phyloP scores from a whole-genome alignment of 2,888 invertebrate genomes.

The Meiosimyza platycephala region DNA sequence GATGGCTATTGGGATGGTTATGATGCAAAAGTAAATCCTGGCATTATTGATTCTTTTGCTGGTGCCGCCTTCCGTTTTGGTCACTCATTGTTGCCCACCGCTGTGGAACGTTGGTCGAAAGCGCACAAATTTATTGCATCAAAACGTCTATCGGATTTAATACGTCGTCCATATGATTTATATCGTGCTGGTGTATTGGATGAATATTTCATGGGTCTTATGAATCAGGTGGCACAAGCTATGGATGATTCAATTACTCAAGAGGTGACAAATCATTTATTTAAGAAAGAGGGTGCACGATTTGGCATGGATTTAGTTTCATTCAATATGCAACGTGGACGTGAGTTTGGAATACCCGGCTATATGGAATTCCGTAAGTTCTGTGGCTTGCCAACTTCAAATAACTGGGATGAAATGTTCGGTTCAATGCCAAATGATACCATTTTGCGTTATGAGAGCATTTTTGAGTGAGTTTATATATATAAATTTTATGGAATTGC shows the following conservation, averaged over 20 bases:
- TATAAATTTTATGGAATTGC: background rate
- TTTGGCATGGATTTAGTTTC: conserved; percentile 92
- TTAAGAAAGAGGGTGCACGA: conserved; percentile 79
- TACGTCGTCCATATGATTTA: conserved; percentile 88
- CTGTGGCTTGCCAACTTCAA: conserved; percentile 85
- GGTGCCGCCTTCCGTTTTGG: conserved; percentile 93
- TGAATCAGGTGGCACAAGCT: conserved; percentile 94
- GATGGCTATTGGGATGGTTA: conserved; percentile 75
- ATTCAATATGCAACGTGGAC: conserved; percentile 92
- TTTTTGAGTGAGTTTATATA: conserved; percentile 78
- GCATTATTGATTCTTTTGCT: conserved; percentile 90
- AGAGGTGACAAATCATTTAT: conserved; percentile 91
- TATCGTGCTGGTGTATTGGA: conserved; percentile 91
- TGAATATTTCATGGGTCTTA: conserved; percentile 91
- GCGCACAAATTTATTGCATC: conserved; percentile 95
- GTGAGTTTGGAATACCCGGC: conserved; percentile 91
- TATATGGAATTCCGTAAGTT: conserved; percentile 94
- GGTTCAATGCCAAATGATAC: conserved; percentile 92
- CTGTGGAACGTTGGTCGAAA: conserved; percentile 94
- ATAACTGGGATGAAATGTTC: conserved; percentile 81
- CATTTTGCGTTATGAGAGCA: conserved; percentile 82
- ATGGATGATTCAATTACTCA: conserved; percentile 94
- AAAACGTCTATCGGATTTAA: conserved; percentile 87
- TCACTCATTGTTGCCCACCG: conserved; percentile 89
- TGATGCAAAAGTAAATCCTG: conserved; percentile 85